A percentile compares a stretch with the other conserved stretches of the same genome.
Conservation (phyloP, 2,113 vertebrate genomes). For the Leucopternis melanops region DNA sequence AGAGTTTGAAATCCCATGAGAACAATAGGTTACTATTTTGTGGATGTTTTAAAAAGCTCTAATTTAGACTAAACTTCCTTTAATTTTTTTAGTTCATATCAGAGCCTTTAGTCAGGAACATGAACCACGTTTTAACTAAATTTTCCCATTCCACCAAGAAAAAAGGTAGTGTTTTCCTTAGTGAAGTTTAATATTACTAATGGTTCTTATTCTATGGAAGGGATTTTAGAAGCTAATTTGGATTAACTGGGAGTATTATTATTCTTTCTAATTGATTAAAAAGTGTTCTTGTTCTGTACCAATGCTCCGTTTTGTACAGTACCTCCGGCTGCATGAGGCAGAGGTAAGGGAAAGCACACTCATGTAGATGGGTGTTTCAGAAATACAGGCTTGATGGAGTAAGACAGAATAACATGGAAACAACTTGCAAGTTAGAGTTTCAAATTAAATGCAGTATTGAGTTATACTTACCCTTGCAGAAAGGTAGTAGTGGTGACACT, state of each 20-base stretch:
- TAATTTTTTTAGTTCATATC: constrained; percentile 64
- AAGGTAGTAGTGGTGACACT: background rate
- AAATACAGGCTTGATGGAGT: background rate
- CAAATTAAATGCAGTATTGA: background rate
- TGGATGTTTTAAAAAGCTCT: constrained; percentile 60
- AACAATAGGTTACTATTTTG: constrained; percentile 61
- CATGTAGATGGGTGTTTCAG: background rate
- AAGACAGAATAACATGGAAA: background rate
- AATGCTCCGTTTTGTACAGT: background rate
- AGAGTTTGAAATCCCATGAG: constrained; percentile 64
- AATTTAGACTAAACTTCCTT: constrained; percentile 60
- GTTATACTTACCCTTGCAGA: background rate
- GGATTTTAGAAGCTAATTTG: constrained; percentile 41
- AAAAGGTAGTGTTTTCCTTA: background rate
- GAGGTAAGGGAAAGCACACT: background rate
- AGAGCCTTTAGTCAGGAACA: constrained; percentile 8
- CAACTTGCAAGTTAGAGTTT: background rate
- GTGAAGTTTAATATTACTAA: constrained; percentile 50
- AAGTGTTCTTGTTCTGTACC: background rate
- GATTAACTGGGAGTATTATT: constrained; percentile 28
- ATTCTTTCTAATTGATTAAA: constrained; percentile 33
- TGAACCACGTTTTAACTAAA: constrained; percentile 28
- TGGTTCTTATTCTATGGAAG: constrained; percentile 25
- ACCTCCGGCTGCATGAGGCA: background rate
- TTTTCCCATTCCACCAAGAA: constrained; percentile 19